A percentile compares a stretch with the other conserved stretches of the same genome.
Conservation (phyloP, 2,888 invertebrate species). For the Empis stercorea region DNA sequence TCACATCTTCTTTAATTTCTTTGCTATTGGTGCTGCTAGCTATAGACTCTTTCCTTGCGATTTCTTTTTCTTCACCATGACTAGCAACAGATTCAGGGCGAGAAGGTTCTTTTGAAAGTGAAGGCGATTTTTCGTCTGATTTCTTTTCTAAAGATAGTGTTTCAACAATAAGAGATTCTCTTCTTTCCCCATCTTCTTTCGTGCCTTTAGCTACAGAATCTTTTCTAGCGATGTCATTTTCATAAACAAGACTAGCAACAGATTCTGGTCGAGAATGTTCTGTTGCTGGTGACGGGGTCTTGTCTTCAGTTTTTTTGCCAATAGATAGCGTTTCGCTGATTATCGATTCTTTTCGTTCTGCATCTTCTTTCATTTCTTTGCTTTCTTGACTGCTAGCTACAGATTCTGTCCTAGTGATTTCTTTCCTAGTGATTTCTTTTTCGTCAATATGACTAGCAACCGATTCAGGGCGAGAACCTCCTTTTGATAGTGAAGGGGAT, state of each 20-base stretch:
- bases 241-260: no score
- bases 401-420: no score
- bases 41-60: not conserved
- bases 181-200: no score
- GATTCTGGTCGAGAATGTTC: constrained; percentile 8
- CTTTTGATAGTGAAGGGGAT: constrained; percentile 11
- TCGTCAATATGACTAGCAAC: no score
- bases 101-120: no score
- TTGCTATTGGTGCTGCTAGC: constrained; percentile 13
- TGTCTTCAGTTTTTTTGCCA: constrained; percentile 7
- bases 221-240: no score
- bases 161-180: no score
- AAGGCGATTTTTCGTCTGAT: no score
- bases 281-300: constrained; percentile 10
- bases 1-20: constrained; percentile 13
- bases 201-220: no score
- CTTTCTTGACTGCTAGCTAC: no score
- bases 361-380: constrained; percentile 5
- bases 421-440: not conserved
- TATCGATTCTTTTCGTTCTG: constrained; percentile 9
- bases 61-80: constrained; percentile 8
- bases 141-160: no score
- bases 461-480: constrained; percentile 9
- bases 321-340: not conserved
- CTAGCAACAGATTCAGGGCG: constrained; percentile 11